These are phyloP conservation scores for Rotaria socialis DNA, from an alignment of 2,888 invertebrate species.

Conservation along the genomic window DNA sequence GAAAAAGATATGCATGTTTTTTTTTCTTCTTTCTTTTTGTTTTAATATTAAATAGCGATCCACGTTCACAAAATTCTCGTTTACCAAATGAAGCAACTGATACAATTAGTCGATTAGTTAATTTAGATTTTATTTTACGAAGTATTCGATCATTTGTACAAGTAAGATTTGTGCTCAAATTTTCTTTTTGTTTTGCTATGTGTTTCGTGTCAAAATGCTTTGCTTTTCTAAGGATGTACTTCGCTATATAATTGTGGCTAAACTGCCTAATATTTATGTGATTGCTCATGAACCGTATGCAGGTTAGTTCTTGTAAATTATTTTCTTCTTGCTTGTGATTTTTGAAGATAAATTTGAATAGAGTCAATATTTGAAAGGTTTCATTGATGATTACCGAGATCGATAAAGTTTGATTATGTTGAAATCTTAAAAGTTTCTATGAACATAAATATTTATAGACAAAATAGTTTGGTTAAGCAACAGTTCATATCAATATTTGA, in stretches of 20 bases:
- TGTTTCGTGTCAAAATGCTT: background rate
- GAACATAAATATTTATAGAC: no score
- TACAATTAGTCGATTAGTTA: slow-evolving; percentile 41
- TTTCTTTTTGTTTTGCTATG: no score
- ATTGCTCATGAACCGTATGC: slow-evolving; percentile 31
- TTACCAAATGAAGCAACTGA: slow-evolving; percentile 43
- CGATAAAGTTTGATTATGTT: no score
- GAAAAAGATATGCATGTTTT: no score
- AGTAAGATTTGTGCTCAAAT: background rate
- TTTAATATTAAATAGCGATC: background rate
- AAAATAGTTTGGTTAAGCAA: no score
- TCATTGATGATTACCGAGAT: no score
- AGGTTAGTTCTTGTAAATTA: background rate
- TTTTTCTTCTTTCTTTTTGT: background rate
- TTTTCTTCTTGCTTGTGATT: no score
- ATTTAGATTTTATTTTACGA: slow-evolving; percentile 45
- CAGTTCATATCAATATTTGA: no score
- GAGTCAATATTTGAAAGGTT: no score
- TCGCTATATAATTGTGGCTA: background rate
- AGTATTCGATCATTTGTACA: slow-evolving; percentile 45
- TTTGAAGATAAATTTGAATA: no score
- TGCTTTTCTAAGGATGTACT: background rate
- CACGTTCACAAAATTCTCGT: slow-evolving; percentile 39
- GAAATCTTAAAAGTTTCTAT: no score
- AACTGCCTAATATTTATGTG: background rate